These are phyloP conservation scores for Heliangelus exortis DNA, from an alignment of 2,797 vertebrate species.

Conservation along the genomic window DNA sequence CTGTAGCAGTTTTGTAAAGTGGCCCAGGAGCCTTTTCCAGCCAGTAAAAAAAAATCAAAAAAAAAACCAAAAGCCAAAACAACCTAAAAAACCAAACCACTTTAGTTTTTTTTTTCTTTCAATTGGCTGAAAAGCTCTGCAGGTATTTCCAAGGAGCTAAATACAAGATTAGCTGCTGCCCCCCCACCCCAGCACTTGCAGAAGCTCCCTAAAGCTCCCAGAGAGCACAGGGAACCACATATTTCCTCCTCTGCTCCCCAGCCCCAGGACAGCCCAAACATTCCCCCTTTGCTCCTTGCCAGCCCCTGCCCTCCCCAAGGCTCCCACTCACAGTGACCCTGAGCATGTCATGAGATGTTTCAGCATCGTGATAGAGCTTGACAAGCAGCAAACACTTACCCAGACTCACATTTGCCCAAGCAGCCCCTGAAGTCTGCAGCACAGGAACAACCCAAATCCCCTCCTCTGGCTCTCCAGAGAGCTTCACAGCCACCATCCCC, in stretches of 20 bases:
- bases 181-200: background rate
- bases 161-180: background rate
- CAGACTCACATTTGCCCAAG: background rate
- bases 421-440: background rate
- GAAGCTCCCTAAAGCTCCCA: background rate
- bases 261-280: background rate
- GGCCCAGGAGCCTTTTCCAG: background rate
- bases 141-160: background rate
- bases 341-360: accelerated
- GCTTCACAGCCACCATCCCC: background rate
- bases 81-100: too few relatives aligned
- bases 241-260: accelerated
- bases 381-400: background rate
- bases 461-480: accelerated
- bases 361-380: accelerated
- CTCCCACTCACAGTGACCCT: accelerated
- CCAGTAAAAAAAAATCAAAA: accelerated
- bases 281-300: background rate
- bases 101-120: background rate
- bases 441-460: accelerated
- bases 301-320: background rate
- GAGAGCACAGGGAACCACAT: background rate
- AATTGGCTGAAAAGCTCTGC: background rate
- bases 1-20: background rate
- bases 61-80: too few relatives aligned